phyloP scores from a whole-genome alignment of 2,113 vertebrate genomes.

The Dipodomys stephensi region DNA sequence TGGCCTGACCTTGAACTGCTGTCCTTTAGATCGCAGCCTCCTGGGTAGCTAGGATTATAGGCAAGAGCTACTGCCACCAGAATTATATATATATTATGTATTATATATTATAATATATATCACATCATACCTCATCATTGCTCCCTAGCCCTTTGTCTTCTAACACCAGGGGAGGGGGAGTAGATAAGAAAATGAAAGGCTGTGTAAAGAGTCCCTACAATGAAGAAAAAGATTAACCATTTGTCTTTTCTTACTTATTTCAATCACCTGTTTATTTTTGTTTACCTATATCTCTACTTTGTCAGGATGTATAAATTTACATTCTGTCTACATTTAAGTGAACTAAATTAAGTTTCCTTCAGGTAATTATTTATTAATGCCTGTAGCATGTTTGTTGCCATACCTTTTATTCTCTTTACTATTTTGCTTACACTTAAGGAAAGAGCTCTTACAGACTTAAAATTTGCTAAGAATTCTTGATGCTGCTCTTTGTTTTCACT shows the following conservation, averaged over 20 bases:
- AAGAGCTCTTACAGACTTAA: neutral
- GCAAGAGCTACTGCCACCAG: no score
- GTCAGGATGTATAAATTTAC: neutral
- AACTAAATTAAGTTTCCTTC: neutral
- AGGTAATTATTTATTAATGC: neutral
- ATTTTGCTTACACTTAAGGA: no score
- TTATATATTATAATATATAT: no score
- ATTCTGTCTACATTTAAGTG: conserved; percentile 27
- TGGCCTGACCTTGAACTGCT: no score
- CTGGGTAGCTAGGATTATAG: no score
- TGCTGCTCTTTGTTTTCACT: conserved; percentile 15
- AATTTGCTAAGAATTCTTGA: conserved; percentile 27
- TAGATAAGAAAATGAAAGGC: conserved; percentile 22
- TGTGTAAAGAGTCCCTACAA: neutral
- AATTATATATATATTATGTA: no score
- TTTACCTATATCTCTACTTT: conserved; percentile 5
- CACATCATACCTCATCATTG: neutral
- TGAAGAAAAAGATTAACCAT: conserved; percentile 6
- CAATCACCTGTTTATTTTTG: conserved; percentile 33
- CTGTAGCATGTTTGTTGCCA: no score
- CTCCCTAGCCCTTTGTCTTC: neutral
- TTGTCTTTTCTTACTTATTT: neutral
- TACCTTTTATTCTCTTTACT: no score
- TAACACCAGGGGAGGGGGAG: neutral
- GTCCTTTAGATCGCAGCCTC: no score